Evolutionary conservation across 37 sponge, comb jelly and placozoan genomes (phyloP).

Genomic region (Crambe crambe): DNA sequence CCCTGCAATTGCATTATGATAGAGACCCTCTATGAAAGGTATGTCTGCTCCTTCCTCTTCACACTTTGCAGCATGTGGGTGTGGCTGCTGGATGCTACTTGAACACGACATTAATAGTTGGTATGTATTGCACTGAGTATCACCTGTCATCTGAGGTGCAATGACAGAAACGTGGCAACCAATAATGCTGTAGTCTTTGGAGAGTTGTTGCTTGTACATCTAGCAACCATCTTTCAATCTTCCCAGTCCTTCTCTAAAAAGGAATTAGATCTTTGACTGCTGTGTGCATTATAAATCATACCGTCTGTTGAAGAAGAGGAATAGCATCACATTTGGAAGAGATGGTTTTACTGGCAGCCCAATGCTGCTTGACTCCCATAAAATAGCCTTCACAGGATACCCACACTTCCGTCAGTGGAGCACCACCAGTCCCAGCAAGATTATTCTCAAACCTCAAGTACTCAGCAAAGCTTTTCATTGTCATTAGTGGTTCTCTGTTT

Average conservation of each 20-base stretch:
- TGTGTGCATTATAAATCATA: neutral
- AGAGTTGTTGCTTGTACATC: neutral
- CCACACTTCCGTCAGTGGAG: neutral
- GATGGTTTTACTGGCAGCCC: neutral
- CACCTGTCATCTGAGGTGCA: neutral
- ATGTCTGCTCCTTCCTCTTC: neutral
- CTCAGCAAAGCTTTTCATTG: neutral
- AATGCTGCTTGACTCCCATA: constrained; percentile 1
- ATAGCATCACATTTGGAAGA: neutral
- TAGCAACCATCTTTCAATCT: neutral
- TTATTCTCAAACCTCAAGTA: neutral
- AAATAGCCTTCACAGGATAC: neutral
- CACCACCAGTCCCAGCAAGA: neutral
- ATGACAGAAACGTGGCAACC: neutral
- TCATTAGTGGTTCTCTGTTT: too few relatives aligned
- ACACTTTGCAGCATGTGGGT: neutral
- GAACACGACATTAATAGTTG: too few relatives aligned
- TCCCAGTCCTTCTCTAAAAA: too few relatives aligned
- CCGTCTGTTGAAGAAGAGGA: neutral
- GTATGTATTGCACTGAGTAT: too few relatives aligned
- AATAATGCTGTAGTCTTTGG: neutral
- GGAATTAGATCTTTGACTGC: too few relatives aligned
- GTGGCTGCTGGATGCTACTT: neutral
- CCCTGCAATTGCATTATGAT: neutral
- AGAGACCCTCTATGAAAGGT: neutral